Evolutionary conservation across 2,113 vertebrate species (phyloP).

Genomic region (Ibidorhyncha struthersii): DNA sequence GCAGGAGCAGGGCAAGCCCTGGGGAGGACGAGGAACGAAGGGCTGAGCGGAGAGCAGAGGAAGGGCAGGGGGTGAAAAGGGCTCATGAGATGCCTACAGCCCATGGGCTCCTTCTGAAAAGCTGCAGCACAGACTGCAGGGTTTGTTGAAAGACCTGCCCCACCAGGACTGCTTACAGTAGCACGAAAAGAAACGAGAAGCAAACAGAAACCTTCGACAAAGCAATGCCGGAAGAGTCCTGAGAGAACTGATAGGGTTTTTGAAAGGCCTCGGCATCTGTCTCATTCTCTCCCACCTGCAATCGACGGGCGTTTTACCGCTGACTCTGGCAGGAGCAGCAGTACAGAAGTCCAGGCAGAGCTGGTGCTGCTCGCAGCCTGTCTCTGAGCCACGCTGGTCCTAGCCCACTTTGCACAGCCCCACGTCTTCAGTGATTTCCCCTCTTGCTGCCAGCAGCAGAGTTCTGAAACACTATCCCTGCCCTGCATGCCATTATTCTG

Average conservation of each 20-base stretch:
- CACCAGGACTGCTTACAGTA: background rate
- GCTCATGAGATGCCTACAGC: background rate
- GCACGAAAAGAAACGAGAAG: background rate
- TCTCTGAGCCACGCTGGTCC: background rate
- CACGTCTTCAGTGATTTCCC: background rate
- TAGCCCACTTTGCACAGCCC: background rate
- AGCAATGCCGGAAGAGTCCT: background rate
- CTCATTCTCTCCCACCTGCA: background rate
- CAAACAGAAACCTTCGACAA: background rate
- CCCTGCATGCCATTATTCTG: accelerated
- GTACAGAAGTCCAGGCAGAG: background rate
- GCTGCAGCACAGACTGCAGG: background rate
- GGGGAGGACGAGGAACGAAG: background rate
- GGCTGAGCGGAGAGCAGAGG: background rate
- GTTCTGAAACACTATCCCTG: background rate
- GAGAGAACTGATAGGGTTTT: background rate
- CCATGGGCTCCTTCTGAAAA: background rate
- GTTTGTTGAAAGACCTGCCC: background rate
- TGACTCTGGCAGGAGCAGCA: background rate
- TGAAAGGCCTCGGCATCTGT: background rate
- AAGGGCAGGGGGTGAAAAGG: background rate
- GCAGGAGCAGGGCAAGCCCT: background rate
- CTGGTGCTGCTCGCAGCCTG: background rate
- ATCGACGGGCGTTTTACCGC: background rate
- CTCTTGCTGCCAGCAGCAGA: background rate